Evolutionary conservation across 2,888 invertebrate species (phyloP), one percentile per base, ranked within the genome.

Genomic region (Dryobota labecula): DNA sequence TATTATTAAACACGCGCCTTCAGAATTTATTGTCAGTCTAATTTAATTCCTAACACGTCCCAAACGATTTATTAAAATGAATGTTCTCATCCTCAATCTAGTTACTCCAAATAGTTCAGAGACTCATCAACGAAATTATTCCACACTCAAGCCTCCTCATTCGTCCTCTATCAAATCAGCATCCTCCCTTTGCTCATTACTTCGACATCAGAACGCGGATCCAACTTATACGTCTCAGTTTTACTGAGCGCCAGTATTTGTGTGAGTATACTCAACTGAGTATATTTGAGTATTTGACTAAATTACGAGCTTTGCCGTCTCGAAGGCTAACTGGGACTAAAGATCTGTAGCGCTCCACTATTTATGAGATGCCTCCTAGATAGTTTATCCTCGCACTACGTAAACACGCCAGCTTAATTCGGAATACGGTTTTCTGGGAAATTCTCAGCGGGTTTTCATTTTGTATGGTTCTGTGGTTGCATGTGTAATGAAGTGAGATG

Each of bases 231-330:
- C 73, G 76, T 57, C 81, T 69, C 68, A 71, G 68, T 77, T 75
- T 71, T 74, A 73, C 73, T 57, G 43, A 60, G 71, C 33, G 33
- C n/a, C n/a, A 61, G 63, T 77, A 77, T 58, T 62, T 79, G 49
- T 57, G 62, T 47, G 76, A 68, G 49, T 56, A 73, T 73, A 76
- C 73, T 76, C 56, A 56, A 36, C 69, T 68, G 69, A 76, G 64
- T 75, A 65, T 76, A 76, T 76, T 80, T 76, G 69, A 84, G 76
- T 85, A 86, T 87, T 87, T 87, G 85, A 85, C 79, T 83, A 80
- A 87, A 87, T 87, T 85, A 82, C 85, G 70, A 74, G 82, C 79
- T 77, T 57, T 75, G 63, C 76, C 80, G 63, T 80, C 80, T 78
- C 68, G 54, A 69, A 72, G 66, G 74, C 78, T 84, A 82, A 80